A percentile compares a stretch with the other conserved stretches of the same genome.
phyloP scores from a whole-genome alignment of 2,888 invertebrate genomes.

The Lasioglossum oenotherae region DNA sequence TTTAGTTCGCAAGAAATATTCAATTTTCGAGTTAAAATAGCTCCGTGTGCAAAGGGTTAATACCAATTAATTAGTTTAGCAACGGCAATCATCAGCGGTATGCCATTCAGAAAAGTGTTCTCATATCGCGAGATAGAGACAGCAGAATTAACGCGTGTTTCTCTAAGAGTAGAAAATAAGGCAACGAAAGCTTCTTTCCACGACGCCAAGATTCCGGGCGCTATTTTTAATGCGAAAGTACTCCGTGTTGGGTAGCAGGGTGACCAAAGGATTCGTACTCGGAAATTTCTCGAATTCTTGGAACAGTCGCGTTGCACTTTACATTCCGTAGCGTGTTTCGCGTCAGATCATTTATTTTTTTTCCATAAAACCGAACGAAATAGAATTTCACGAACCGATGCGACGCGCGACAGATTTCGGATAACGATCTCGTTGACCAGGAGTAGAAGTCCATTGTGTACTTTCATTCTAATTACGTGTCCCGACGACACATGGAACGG shows the following conservation, averaged over 20 bases:
- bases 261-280: slow-evolving; percentile 28
- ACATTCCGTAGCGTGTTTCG: neutral
- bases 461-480: slow-evolving; percentile 28
- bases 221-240: slow-evolving; percentile 47
- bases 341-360: neutral
- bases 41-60: too few species aligned
- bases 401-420: neutral
- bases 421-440: neutral
- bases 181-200: slow-evolving; percentile 25
- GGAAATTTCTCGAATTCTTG: slow-evolving; percentile 41
- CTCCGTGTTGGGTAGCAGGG: slow-evolving; percentile 30
- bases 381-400: neutral
- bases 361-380: neutral
- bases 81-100: neutral
- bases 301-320: neutral
- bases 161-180: slow-evolving; percentile 25
- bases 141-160: neutral
- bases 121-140: neutral
- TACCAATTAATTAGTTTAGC: neutral
- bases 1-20: too few species aligned
- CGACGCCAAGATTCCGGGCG: slow-evolving; percentile 58
- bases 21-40: too few species aligned
- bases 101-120: neutral
- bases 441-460: neutral
- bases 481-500: slow-evolving; percentile 23